These are phyloP conservation scores for Bombycilla garrulus DNA, from an alignment of 2,113 vertebrate genomes.

Conservation along the genomic window DNA sequence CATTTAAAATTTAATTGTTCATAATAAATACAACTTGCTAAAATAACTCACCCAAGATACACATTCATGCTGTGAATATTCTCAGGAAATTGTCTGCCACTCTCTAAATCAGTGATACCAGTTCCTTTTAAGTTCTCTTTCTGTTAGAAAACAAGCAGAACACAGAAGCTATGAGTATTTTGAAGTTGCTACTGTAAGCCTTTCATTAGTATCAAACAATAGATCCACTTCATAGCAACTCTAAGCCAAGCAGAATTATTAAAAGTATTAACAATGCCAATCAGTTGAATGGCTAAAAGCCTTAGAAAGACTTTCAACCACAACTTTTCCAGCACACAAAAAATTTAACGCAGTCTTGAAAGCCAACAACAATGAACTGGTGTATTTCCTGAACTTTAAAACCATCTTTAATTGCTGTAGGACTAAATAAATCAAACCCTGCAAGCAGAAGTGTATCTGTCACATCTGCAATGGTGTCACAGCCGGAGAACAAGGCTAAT, in stretches of 20 bases:
- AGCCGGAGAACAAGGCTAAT: not conserved
- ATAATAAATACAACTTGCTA: not conserved
- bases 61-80: constrained; percentile 83
- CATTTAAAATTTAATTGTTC: not conserved
- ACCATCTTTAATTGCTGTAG: not conserved
- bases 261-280: not conserved
- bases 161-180: not conserved
- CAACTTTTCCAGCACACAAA: not conserved
- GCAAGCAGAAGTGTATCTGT: not conserved
- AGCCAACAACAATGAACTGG: not conserved
- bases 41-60: constrained; percentile 79
- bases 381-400: not conserved
- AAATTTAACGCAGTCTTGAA: not conserved
- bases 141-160: constrained; percentile 63
- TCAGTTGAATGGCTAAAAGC: not conserved
- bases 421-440: not conserved
- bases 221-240: not conserved
- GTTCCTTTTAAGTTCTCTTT: constrained; percentile 71
- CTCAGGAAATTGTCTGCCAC: constrained; percentile 74
- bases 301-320: not conserved
- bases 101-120: constrained; percentile 65
- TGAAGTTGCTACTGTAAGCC: not conserved
- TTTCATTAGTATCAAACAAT: not conserved
- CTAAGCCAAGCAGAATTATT: not conserved
- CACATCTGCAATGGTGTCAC: rapidly evolving